A percentile compares a stretch with the other conserved stretches of the same genome.
phyloP scores from a whole-genome alignment of 2,888 invertebrate genomes.

The Aphodius granarius region DNA sequence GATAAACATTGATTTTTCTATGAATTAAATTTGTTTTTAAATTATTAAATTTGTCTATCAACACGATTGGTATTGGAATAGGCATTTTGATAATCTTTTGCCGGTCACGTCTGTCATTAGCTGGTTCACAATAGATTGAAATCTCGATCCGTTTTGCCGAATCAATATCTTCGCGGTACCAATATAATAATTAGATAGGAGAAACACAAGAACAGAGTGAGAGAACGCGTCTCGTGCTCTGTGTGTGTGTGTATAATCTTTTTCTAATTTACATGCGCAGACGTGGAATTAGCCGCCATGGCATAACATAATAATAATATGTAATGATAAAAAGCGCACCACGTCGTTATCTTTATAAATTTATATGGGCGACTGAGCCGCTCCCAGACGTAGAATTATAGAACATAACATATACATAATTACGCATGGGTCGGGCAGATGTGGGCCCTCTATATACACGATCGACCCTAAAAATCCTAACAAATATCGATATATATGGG shows the following conservation, averaged over 20 bases:
- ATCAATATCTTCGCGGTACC: background rate
- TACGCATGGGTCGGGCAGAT: slow-evolving; percentile 34
- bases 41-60: too few relatives aligned
- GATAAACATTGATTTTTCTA: too few relatives aligned
- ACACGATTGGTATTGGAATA: too few relatives aligned
- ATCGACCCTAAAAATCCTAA: slow-evolving; percentile 34
- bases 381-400: slow-evolving; percentile 43
- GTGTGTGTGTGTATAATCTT: slow-evolving; percentile 26
- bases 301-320: slow-evolving; percentile 40
- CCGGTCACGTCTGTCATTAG: too few relatives aligned
- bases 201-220: background rate
- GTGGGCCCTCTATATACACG: slow-evolving; percentile 32
- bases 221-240: background rate
- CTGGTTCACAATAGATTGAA: too few relatives aligned
- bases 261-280: slow-evolving; percentile 36
- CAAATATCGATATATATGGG: slow-evolving; percentile 34
- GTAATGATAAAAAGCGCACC: slow-evolving; percentile 39
- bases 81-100: too few relatives aligned
- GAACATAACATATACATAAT: slow-evolving; percentile 47
- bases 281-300: slow-evolving; percentile 37
- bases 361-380: slow-evolving; percentile 37
- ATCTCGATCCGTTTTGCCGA: background rate
- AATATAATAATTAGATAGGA: background rate
- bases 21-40: too few relatives aligned
- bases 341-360: slow-evolving; percentile 39